phyloP scores from a whole-genome alignment of 2,797 vertebrate genomes.

The Argya squamiceps region DNA sequence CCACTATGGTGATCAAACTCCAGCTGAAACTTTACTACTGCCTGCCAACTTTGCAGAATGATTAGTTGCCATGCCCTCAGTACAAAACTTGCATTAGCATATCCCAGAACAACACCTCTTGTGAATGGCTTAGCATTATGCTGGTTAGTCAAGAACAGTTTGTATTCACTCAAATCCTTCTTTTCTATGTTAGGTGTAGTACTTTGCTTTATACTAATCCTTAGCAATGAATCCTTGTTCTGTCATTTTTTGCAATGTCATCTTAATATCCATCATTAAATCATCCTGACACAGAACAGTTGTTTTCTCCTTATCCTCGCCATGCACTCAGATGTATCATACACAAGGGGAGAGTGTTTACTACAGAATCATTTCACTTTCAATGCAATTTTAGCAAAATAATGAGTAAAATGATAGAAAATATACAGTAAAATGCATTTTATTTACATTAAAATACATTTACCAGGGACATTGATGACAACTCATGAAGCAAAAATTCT shows the following conservation, averaged over 20 bases:
- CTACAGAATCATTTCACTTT: not conserved
- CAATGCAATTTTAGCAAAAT: not conserved
- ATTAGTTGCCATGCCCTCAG: not conserved
- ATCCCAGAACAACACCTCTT: not conserved
- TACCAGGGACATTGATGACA: not conserved
- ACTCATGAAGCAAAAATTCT: not conserved
- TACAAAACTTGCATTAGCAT: not conserved
- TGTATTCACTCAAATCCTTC: not conserved
- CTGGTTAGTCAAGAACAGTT: not conserved
- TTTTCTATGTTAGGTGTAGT: not conserved
- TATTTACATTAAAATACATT: not conserved
- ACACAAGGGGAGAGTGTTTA: not conserved
- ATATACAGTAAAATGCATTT: not conserved
- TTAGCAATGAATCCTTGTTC: not conserved
- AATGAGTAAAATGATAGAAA: not conserved
- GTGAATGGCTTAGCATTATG: not conserved
- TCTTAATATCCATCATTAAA: conserved; percentile 3
- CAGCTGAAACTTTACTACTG: not conserved
- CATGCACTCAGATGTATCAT: not conserved
- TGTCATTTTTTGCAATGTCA: not conserved
- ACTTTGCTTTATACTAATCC: not conserved
- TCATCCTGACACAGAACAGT: not conserved
- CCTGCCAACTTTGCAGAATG: not conserved
- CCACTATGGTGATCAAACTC: not conserved
- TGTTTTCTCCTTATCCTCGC: not conserved